These are phyloP conservation scores for Cotesia vestalis DNA, from an alignment of 1,140 invertebrate species.

Conservation along the genomic window DNA sequence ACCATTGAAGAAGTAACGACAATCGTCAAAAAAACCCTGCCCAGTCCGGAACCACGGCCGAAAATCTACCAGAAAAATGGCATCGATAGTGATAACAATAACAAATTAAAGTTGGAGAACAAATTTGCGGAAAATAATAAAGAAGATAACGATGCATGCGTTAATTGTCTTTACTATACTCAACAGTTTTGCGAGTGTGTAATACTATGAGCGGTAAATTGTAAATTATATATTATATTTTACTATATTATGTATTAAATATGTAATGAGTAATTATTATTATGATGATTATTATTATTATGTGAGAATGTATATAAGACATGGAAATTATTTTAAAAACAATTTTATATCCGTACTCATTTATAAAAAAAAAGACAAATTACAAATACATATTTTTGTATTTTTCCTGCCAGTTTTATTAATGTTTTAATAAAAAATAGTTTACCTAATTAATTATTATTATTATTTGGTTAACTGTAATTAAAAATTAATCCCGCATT, in stretches of 20 bases:
- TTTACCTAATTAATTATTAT: too few species aligned
- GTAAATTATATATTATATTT: too few species aligned
- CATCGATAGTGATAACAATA: constrained; percentile 43
- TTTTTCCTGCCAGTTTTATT: too few species aligned
- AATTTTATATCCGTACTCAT: too few species aligned
- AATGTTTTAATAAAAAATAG: too few species aligned
- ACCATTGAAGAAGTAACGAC: constrained; percentile 52
- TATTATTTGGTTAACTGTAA: not conserved
- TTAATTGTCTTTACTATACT: constrained; percentile 60
- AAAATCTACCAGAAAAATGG: constrained; percentile 54
- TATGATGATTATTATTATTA: too few species aligned
- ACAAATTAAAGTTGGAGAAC: constrained; percentile 30
- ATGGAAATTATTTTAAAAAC: too few species aligned
- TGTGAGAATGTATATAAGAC: too few species aligned
- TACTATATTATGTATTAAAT: too few species aligned
- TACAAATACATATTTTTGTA: too few species aligned
- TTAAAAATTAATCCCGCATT: constrained; percentile 56
- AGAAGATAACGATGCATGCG: constrained; percentile 55
- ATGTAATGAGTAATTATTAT: too few species aligned
- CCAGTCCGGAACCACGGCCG: constrained; percentile 50
- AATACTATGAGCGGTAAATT: constrained; percentile 51
- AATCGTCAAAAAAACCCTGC: constrained; percentile 47
- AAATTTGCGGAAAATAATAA: constrained; percentile 39
- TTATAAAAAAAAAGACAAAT: too few species aligned
- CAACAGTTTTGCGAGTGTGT: constrained; percentile 64